Conservation (phyloP, 2,888 invertebrate species). For the Ferdinandea cuprea region DNA sequence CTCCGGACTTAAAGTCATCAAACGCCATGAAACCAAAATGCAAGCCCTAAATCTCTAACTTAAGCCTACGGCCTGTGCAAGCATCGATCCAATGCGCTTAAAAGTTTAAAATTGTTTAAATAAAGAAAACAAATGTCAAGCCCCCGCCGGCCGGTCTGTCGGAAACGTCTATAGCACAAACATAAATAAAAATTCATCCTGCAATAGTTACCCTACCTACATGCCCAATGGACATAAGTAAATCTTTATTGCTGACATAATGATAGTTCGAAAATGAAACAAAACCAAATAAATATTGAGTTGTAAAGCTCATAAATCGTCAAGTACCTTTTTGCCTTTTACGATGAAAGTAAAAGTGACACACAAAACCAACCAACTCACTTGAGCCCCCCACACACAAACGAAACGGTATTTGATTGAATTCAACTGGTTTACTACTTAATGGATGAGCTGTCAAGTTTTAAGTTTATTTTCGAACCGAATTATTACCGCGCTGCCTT, state of each 20-base stretch:
- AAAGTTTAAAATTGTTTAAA: not conserved
- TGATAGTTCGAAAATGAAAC: constrained; percentile 17
- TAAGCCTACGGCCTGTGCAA: no score
- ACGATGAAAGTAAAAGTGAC: constrained; percentile 47
- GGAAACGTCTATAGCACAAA: not conserved
- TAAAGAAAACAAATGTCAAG: constrained; percentile 1
- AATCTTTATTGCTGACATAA: constrained; percentile 19
- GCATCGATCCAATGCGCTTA: no score
- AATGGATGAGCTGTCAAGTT: constrained; percentile 53
- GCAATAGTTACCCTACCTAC: not conserved
- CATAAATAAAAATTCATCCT: not conserved
- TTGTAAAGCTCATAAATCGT: constrained; percentile 15
- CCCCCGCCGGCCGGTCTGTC: not conserved
- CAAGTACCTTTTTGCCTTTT: constrained; percentile 33
- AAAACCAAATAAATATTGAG: constrained; percentile 30
- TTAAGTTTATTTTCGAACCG: constrained; percentile 42
- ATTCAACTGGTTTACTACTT: constrained; percentile 31
- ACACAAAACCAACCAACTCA: constrained; percentile 9
- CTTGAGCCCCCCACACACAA: constrained; percentile 6
- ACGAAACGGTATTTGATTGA: constrained; percentile 1
- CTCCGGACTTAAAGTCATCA: no score
- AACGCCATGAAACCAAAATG: no score
- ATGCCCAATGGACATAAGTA: constrained; percentile 7
- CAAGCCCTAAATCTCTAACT: no score
- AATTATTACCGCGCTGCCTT: constrained; percentile 39